phyloP scores from a whole-genome alignment of 2,113 vertebrate genomes.

The Ameiurus melas region DNA sequence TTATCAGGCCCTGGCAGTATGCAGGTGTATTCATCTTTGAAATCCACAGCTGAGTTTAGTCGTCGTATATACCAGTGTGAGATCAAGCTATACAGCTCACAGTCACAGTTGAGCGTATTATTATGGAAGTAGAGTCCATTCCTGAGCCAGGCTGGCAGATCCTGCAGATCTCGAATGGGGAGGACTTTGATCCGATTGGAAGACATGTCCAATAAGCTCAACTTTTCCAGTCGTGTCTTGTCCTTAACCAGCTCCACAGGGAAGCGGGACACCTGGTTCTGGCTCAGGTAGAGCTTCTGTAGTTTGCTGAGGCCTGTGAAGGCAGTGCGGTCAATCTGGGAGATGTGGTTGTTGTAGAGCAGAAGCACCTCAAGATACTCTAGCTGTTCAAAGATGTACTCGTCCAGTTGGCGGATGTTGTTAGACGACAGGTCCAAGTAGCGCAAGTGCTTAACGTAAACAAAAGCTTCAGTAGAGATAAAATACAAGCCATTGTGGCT shows the following conservation, averaged over 20 bases:
- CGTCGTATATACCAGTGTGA: slow-evolving; percentile 83
- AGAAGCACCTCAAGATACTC: slow-evolving; percentile 85
- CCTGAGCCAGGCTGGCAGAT: slow-evolving; percentile 85
- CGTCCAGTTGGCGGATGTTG: slow-evolving; percentile 78
- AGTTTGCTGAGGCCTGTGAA: slow-evolving; percentile 80
- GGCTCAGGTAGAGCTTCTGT: slow-evolving; percentile 93
- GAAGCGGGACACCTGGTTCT: slow-evolving; percentile 89
- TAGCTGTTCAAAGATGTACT: slow-evolving; percentile 87
- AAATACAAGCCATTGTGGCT: slow-evolving; percentile 88
- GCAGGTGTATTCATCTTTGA: slow-evolving; percentile 84
- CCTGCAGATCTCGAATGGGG: slow-evolving; percentile 77
- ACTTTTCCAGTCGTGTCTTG: slow-evolving; percentile 76
- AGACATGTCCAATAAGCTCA: slow-evolving; percentile 88
- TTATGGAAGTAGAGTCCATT: slow-evolving; percentile 93
- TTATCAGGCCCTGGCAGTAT: slow-evolving; percentile 59
- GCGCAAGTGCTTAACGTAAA: slow-evolving; percentile 79
- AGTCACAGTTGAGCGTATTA: slow-evolving; percentile 85
- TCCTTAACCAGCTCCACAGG: slow-evolving; percentile 87
- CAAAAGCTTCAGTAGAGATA: slow-evolving; percentile 89
- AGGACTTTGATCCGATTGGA: slow-evolving; percentile 84
- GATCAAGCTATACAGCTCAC: slow-evolving; percentile 86
- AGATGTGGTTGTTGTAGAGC: slow-evolving; percentile 91
- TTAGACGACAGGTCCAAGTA: slow-evolving; percentile 95
- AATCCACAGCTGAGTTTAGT: slow-evolving; percentile 86
- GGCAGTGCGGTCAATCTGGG: slow-evolving; percentile 83